A percentile compares a stretch with the other conserved stretches of the same genome.
Conservation (phyloP, 2,113 vertebrate genomes). For the Seriola quinqueradiata region DNA sequence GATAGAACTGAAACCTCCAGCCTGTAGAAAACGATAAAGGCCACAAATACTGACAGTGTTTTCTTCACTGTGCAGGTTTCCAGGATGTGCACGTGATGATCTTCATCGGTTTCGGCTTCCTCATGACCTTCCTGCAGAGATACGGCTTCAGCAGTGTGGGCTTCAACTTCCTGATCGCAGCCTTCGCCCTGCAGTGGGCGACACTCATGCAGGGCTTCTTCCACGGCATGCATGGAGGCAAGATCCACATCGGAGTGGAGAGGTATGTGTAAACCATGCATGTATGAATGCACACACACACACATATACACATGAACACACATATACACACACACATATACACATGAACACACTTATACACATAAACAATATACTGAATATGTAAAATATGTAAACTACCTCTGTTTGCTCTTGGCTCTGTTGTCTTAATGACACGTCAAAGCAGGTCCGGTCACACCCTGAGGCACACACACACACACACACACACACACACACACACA, state of each 20-base stretch:
- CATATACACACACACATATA: not conserved
- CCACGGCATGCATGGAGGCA: slow-evolving; percentile 82
- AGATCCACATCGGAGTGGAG: slow-evolving; percentile 87
- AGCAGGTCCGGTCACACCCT: not conserved
- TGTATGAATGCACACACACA: not conserved
- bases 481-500: too few relatives aligned
- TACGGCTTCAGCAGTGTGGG: slow-evolving; percentile 88
- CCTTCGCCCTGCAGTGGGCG: slow-evolving; percentile 93
- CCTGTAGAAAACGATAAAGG: too few relatives aligned
- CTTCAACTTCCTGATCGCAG: slow-evolving; percentile 89
- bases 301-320: not conserved
- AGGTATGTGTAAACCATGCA: slow-evolving; percentile 82
- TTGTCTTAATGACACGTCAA: too few relatives aligned
- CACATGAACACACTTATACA: not conserved
- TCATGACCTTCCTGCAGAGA: slow-evolving; percentile 92
- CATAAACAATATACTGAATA: not conserved
- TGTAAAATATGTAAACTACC: not conserved
- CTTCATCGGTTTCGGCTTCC: slow-evolving; percentile 93
- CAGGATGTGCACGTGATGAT: slow-evolving; percentile 90
- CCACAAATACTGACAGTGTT: not conserved
- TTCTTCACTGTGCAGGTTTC: slow-evolving; percentile 83
- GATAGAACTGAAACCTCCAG: too few relatives aligned
- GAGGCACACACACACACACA: too few relatives aligned
- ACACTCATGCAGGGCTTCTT: slow-evolving; percentile 91
- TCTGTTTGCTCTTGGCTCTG: not conserved